Percentiles rank a stretch among this genome's conserved stretches.
Evolutionary conservation across 1,140 invertebrate species (phyloP).

Genomic region (Apis cerana): DNA sequence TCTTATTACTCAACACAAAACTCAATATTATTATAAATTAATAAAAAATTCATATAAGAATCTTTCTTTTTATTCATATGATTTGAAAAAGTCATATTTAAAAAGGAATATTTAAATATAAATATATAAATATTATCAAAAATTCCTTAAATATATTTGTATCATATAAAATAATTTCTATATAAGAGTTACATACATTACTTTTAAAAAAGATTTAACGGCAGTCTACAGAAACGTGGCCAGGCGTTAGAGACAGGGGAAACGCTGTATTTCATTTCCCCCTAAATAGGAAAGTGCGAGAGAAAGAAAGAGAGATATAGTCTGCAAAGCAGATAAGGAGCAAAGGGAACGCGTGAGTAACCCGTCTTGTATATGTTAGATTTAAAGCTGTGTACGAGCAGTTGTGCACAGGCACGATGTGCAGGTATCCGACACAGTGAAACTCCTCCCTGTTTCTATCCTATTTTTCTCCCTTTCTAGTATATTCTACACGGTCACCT

Average conservation of each 20-base stretch:
- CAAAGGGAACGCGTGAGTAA: constrained; percentile 28
- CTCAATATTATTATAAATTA: not conserved
- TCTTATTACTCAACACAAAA: too few species aligned
- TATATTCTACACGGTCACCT: constrained; percentile 48
- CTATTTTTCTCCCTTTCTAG: constrained; percentile 35
- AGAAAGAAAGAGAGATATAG: not conserved
- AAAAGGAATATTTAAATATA: constrained; percentile 31
- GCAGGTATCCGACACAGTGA: constrained; percentile 56
- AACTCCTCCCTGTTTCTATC: constrained; percentile 37
- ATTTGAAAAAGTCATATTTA: not conserved
- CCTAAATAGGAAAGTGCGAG: not conserved
- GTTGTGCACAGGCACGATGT: constrained; percentile 45
- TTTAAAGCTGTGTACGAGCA: constrained; percentile 37
- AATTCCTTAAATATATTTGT: not conserved
- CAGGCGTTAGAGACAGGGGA: constrained; percentile 11
- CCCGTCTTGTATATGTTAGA: constrained; percentile 46
- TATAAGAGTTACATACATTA: not conserved
- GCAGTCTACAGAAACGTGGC: constrained; percentile 14
- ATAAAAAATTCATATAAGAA: not conserved
- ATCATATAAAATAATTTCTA: not conserved
- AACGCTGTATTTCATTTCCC: not conserved
- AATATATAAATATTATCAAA: too few species aligned
- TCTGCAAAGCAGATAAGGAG: not conserved
- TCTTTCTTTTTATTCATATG: constrained; percentile 41
- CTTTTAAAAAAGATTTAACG: constrained; percentile 8